These are phyloP conservation scores for Phataginus tetradactyla DNA, from an alignment of 2,797 vertebrate species.

Conservation along the genomic window DNA sequence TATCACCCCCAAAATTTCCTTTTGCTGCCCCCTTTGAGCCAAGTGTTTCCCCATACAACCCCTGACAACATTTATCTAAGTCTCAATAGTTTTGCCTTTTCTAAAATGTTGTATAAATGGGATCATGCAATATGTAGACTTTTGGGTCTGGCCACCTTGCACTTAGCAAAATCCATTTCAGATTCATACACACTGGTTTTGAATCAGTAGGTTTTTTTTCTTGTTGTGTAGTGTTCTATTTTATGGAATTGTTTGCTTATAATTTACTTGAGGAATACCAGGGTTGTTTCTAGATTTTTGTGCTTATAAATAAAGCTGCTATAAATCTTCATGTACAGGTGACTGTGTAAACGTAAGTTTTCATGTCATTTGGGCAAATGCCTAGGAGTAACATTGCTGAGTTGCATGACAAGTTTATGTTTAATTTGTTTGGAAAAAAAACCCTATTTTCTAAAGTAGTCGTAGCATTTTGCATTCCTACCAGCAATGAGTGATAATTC, in stretches of 20 bases:
- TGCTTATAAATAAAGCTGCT: not conserved
- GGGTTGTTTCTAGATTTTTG: not conserved
- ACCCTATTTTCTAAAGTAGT: not conserved
- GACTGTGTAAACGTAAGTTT: not conserved
- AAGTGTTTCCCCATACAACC: not conserved
- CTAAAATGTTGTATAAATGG: not conserved
- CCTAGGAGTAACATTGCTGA: not conserved
- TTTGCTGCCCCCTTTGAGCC: not conserved
- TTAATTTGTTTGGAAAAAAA: not conserved
- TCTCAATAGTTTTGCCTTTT: not conserved
- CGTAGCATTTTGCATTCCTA: not conserved
- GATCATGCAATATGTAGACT: not conserved
- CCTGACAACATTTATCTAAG: not conserved
- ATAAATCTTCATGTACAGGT: not conserved
- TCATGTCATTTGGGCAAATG: not conserved
- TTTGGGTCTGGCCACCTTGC: not conserved
- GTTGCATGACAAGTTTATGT: not conserved
- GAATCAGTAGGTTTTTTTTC: not conserved
- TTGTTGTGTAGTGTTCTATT: not conserved
- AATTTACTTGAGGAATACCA: not conserved
- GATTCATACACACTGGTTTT: not conserved
- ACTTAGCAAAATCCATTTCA: not conserved
- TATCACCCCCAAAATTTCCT: not conserved
- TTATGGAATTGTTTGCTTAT: not conserved
- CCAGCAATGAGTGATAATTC: not conserved